Percentiles rank a stretch among this genome's conserved stretches.
These are phyloP conservation scores for Beaufortia kweichowensis DNA, from an alignment of 2,113 vertebrate genomes.

Conservation along the genomic window DNA sequence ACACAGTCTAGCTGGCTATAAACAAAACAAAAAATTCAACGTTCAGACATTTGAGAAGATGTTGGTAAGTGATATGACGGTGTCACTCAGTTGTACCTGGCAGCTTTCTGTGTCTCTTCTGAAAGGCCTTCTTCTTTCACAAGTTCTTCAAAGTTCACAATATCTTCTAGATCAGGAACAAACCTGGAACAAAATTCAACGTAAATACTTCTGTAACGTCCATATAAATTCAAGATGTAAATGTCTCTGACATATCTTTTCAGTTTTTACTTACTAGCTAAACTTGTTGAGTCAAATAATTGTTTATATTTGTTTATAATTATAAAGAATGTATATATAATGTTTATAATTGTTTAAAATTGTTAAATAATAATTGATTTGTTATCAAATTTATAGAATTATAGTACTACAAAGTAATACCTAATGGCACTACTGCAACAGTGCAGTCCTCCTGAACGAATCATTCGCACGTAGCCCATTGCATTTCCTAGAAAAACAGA, in stretches of 20 bases:
- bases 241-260: too few species aligned
- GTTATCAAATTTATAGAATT: too few species aligned
- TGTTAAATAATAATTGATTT: too few species aligned
- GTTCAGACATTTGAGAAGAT: too few species aligned
- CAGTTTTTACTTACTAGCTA: too few species aligned
- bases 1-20: slow-evolving; percentile 84
- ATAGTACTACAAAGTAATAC: slow-evolving; percentile 54
- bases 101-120: slow-evolving; percentile 90
- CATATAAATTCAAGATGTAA: background rate
- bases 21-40: background rate
- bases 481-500: slow-evolving; percentile 82
- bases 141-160: slow-evolving; percentile 97
- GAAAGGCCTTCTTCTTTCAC: slow-evolving; percentile 95
- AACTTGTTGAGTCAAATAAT: too few species aligned
- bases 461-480: slow-evolving; percentile 98
- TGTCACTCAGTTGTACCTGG: slow-evolving; percentile 76
- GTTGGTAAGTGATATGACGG: background rate
- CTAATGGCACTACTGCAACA: slow-evolving; percentile 98
- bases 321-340: too few species aligned
- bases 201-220: background rate
- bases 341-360: too few species aligned
- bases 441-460: slow-evolving; percentile 95
- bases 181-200: slow-evolving; percentile 75
- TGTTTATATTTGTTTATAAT: too few species aligned
- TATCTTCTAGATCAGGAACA: slow-evolving; percentile 98